Percentiles rank a stretch among this genome's conserved stretches.
Evolutionary conservation across 2,888 invertebrate genomes (phyloP).

Genomic region (Bellardia bayeri): DNA sequence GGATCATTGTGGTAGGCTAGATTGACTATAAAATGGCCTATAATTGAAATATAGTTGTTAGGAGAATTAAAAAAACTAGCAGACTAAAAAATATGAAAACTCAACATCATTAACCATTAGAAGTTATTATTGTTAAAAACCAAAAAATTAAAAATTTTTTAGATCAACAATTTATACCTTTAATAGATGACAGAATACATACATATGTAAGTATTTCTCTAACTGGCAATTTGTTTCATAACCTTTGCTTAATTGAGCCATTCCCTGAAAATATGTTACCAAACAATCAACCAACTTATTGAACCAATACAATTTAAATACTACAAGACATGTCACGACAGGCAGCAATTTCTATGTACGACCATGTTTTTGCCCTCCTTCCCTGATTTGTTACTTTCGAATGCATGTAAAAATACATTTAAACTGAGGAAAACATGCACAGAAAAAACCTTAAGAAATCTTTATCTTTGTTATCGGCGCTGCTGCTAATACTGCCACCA

Average conservation of each 20-base stretch:
- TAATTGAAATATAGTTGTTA: background rate
- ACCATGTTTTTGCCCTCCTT: background rate
- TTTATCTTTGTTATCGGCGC: conserved; percentile 44
- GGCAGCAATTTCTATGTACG: conserved; percentile 44
- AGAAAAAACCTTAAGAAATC: conserved; percentile 15
- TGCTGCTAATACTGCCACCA: conserved; percentile 1
- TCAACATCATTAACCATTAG: too few species aligned
- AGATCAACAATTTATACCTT: too few species aligned
- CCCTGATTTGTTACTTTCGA: conserved; percentile 30
- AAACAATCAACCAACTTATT: background rate
- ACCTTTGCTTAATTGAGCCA: too few species aligned
- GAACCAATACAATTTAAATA: background rate
- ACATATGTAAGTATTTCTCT: too few species aligned
- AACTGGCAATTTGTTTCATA: too few species aligned
- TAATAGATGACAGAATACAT: too few species aligned
- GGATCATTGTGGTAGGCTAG: background rate
- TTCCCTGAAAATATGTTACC: background rate
- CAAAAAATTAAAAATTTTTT: too few species aligned
- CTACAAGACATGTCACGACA: conserved; percentile 33
- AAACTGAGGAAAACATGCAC: conserved; percentile 14
- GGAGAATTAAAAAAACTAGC: too few species aligned
- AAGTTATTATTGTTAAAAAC: too few species aligned
- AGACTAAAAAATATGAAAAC: too few species aligned
- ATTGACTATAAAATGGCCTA: background rate
- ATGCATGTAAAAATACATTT: conserved; percentile 50